These are phyloP conservation scores for Lycopodina hypogea DNA, from an alignment of 37 sponge, comb jelly and placozoan genomes.

Conservation along the genomic window DNA sequence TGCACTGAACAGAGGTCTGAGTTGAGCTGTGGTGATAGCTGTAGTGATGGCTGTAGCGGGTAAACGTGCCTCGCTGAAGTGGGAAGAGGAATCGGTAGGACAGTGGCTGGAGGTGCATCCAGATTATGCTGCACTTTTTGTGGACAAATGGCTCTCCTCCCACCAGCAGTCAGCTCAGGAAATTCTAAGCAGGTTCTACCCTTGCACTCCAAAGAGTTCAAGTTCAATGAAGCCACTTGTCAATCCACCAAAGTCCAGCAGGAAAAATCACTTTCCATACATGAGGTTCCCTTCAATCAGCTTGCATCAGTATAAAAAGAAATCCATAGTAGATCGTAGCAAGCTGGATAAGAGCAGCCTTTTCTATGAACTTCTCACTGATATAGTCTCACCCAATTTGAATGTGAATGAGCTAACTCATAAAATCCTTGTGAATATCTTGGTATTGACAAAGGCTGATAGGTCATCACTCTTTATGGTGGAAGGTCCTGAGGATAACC, in stretches of 20 bases:
- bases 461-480: conserved; percentile 90
- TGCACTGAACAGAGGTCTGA: too few relatives aligned
- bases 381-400: conserved; percentile 79
- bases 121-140: conserved; percentile 8
- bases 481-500: conserved; percentile 62
- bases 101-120: conserved; percentile 16
- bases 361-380: conserved; percentile 80
- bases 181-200: neutral
- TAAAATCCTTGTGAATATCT: conserved; percentile 86
- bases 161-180: conserved; percentile 1
- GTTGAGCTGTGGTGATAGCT: too few relatives aligned
- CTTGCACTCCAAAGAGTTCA: neutral
- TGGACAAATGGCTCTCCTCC: conserved; percentile 21
- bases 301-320: conserved; percentile 2
- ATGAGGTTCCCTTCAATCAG: conserved; percentile 5
- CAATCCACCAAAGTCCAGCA: neutral
- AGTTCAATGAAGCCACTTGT: neutral
- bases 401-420: conserved; percentile 80
- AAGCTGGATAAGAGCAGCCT: conserved; percentile 59
- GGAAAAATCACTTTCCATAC: neutral
- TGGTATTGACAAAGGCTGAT: conserved; percentile 77
- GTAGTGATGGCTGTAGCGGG: too few relatives aligned
- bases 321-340: conserved; percentile 40
- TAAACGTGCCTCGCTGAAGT: neutral
- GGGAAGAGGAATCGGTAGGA: conserved; percentile 5